These are phyloP conservation scores for Dendropsophus ebraccatus DNA, from an alignment of 2,113 vertebrate species.

Conservation along the genomic window DNA sequence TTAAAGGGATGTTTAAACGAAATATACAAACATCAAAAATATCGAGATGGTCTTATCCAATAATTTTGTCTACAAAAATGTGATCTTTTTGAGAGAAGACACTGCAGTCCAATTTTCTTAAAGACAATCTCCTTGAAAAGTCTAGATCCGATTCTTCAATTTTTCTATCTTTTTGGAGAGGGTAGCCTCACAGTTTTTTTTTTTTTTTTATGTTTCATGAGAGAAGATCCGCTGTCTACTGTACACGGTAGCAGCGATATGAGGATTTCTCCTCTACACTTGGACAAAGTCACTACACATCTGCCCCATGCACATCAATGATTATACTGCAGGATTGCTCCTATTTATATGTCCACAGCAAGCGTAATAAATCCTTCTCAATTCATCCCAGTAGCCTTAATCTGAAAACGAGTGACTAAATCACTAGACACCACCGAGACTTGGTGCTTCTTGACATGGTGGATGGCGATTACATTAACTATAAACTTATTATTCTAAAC, in stretches of 20 bases:
- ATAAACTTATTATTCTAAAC: conserved; percentile 18
- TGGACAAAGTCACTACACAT: neutral
- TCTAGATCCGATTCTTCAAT: no score
- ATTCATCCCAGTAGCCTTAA: conserved; percentile 2
- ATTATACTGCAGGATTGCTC: neutral
- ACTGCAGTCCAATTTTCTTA: no score
- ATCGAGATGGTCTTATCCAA: no score
- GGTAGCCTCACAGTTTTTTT: no score
- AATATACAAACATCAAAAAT: no score
- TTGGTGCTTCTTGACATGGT: neutral
- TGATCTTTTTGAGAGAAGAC: no score
- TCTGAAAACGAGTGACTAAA: conserved; percentile 1
- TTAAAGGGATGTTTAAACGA: no score
- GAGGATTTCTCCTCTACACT: neutral
- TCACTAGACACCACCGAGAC: neutral
- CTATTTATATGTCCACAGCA: neutral
- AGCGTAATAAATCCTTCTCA: neutral
- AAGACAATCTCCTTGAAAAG: no score
- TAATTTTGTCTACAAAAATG: no score
- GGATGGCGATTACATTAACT: conserved; percentile 7
- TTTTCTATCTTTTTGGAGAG: no score
- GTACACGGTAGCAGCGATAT: neutral
- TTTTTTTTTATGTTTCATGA: no score
- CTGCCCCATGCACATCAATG: neutral
- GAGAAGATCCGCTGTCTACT: neutral